phyloP scores from a whole-genome alignment of 2,888 invertebrate species.

The Melanotus villosus region DNA sequence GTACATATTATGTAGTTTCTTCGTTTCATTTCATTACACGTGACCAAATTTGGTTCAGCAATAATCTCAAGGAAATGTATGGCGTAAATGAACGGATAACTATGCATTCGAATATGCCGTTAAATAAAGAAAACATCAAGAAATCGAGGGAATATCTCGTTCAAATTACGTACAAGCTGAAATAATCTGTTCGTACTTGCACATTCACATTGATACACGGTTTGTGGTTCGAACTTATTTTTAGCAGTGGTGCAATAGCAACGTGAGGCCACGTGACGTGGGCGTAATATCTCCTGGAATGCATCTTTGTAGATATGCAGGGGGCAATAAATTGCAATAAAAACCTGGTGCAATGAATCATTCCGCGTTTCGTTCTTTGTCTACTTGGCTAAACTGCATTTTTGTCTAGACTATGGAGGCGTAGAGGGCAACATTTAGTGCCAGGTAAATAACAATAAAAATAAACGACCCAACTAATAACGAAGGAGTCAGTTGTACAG shows the following conservation, averaged over 20 bases:
- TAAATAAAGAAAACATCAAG: too few relatives aligned
- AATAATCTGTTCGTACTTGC: too few relatives aligned
- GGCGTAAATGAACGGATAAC: too few relatives aligned
- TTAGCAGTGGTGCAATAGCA: conserved; percentile 39
- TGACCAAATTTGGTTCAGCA: too few relatives aligned
- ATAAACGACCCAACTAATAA: conserved; percentile 44
- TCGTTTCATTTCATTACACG: too few relatives aligned
- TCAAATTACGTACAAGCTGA: too few relatives aligned
- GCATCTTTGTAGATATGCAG: conserved; percentile 56
- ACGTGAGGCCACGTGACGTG: conserved; percentile 47
- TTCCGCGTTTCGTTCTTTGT: conserved; percentile 57
- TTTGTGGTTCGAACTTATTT: conserved; percentile 26
- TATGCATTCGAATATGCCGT: too few relatives aligned
- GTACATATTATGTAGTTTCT: too few relatives aligned
- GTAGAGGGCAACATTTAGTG: conserved; percentile 51
- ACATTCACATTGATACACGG: conserved; percentile 7
- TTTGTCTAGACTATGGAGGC: conserved; percentile 58
- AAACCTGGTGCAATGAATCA: conserved; percentile 60
- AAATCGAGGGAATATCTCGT: too few relatives aligned
- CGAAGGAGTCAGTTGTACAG: conserved; percentile 17
- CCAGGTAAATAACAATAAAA: conserved; percentile 51
- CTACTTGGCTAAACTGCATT: conserved; percentile 55
- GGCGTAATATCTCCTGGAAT: conserved; percentile 58
- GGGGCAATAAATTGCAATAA: conserved; percentile 60
- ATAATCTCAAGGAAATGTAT: too few relatives aligned